Evolutionary conservation across 2,113 vertebrate species (phyloP), one percentile per base, ranked within the genome.

Genomic region (Chrysochloris asiatica): DNA sequence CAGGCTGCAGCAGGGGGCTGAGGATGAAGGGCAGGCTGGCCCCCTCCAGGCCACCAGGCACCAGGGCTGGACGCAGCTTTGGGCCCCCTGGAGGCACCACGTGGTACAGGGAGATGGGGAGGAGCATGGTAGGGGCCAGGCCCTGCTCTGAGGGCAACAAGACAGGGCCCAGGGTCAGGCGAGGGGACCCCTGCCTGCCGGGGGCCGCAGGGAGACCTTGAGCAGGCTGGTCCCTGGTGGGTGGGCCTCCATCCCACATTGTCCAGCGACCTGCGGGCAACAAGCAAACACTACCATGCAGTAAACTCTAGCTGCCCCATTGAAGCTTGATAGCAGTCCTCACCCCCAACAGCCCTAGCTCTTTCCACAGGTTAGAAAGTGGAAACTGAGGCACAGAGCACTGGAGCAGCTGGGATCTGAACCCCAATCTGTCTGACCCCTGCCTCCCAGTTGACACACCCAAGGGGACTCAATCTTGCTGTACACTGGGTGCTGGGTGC

Each of bases 51-150:
- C 95, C 79, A 14, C 80, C 61, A 0, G 93, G 10, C 79, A 95
- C 41, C 1, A 97, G 11, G 2, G 97, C 96, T 9, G 94, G 92
- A 0, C 96, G 95, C 0, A 97, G 94, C 95, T 95, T 93, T 79
- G 97, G 67, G 93, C 96, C 88, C 4, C 95, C 97, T 0, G 98
- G 95, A 93, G 97, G 97, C 85, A 97, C 48, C 0, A 98, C 96
- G 86, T 97, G 97, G 69, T 98, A 97, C 48, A 98, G 92, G 0
- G 98, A 98, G 26, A 98, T 87, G 45, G 98, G 98, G 45, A 99
- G 96, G 92, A 99, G 98, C 95, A 99, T 91, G 0, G 98, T 96
- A 0, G 98, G 98, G 2, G 98, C 81, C 28, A 97, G 96, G 1
- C 96, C 94, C 93, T 97, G 98, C 5, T 96, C 97, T 2, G 73